Evolutionary conservation across 2,113 vertebrate species (phyloP).

Genomic region (Pipa parva): DNA sequence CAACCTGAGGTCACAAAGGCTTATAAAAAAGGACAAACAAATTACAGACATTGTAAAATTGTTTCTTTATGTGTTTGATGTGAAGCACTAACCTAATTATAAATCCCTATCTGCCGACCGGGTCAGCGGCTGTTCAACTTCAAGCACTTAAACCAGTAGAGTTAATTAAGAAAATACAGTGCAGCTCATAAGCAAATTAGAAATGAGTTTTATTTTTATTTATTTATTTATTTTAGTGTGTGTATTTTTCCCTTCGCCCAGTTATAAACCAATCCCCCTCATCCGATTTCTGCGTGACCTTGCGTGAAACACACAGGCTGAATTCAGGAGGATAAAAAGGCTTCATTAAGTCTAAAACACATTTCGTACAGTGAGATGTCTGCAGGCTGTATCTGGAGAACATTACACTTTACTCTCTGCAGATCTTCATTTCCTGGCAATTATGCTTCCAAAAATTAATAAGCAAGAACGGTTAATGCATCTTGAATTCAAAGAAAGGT

Average conservation of each 20-base stretch:
- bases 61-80: slow-evolving; percentile 29
- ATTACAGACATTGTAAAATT: background rate
- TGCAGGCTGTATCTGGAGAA: slow-evolving; percentile 76
- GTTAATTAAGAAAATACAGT: slow-evolving; percentile 82
- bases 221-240: too few relatives aligned
- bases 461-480: slow-evolving; percentile 20
- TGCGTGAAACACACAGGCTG: slow-evolving; percentile 77
- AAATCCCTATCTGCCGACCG: slow-evolving; percentile 61
- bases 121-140: slow-evolving; percentile 75
- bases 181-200: slow-evolving; percentile 77
- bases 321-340: slow-evolving; percentile 85
- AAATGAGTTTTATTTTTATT: slow-evolving; percentile 59
- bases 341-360: slow-evolving; percentile 85
- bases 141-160: slow-evolving; percentile 76
- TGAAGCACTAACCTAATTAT: slow-evolving; percentile 62
- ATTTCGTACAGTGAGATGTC: slow-evolving; percentile 83
- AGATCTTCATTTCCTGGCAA: slow-evolving; percentile 76
- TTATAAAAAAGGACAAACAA: background rate
- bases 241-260: slow-evolving; percentile 40
- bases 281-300: slow-evolving; percentile 76
- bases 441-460: slow-evolving; percentile 16
- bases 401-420: slow-evolving; percentile 71
- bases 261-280: slow-evolving; percentile 75
- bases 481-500: background rate
- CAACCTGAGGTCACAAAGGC: background rate